phyloP scores from a whole-genome alignment of 2,797 vertebrate species.

The Dendrocincla tyrannina region DNA sequence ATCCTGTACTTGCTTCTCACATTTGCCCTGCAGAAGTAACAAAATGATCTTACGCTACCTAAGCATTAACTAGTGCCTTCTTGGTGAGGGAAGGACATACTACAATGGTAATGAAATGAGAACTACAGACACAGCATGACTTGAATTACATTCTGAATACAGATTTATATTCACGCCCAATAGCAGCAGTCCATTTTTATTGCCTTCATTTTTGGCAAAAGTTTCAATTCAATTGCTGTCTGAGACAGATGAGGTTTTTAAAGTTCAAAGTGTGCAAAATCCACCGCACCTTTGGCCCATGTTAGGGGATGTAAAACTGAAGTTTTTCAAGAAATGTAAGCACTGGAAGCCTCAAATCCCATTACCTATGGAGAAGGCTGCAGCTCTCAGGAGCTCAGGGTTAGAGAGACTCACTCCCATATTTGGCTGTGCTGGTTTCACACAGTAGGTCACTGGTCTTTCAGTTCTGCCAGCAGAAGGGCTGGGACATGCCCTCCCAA shows the following conservation, averaged over 20 bases:
- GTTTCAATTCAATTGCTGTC: not conserved
- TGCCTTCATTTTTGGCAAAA: not conserved
- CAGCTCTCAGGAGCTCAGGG: not conserved
- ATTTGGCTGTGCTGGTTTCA: not conserved
- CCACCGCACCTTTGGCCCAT: accelerated
- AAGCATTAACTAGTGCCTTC: not conserved
- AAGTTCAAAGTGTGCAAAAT: not conserved
- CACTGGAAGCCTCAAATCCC: not conserved
- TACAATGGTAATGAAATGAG: not conserved
- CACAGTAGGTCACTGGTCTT: not conserved
- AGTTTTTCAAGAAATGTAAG: not conserved
- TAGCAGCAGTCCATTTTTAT: not conserved
- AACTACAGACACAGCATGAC: not conserved
- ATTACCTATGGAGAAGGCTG: not conserved
- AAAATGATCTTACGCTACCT: not conserved
- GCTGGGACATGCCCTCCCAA: not conserved
- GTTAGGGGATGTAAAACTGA: not conserved
- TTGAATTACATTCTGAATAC: not conserved
- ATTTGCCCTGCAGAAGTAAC: constrained; percentile 86
- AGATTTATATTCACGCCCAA: not conserved
- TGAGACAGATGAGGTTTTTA: not conserved
- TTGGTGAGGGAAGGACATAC: not conserved
- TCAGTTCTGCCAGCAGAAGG: not conserved
- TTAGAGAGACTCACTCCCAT: not conserved
- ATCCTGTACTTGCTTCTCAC: constrained; percentile 98